Base-by-base conservation (phyloP, 2,113 vertebrate species). In the Ascaphus truei region DNA sequence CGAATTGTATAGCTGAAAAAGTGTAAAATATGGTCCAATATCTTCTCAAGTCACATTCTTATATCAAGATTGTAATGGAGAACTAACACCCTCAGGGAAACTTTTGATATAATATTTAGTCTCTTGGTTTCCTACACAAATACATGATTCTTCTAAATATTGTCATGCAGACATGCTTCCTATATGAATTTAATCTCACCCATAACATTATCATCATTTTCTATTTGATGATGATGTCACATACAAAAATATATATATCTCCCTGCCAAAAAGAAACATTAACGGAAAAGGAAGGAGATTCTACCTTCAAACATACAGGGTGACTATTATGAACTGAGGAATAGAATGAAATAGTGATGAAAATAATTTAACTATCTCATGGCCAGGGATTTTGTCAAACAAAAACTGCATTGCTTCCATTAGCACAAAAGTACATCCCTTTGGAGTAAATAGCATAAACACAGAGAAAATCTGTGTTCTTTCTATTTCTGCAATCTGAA, bases 11-110 rank as follows among this genome's bases (percentile, higher is more conserved):
- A 50, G 67, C 57, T 50, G 67, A 71, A 71, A 71, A 71, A 71
- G 67, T 71, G 57, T 71, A 71, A 71, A 71, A 71, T 71, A 71
- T 71, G 67, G 67, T 71, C 59, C 67, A 71, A 71, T 71, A 71
- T 71, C 67, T 71, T 71, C 67, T 27, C 67, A 60, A 71, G 67
- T 61, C 67, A 71, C 67, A 71, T 71, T 71, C 67, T 61, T 71
- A 71, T 71, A 71, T 71, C 67, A 71, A 71, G 61, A 71, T 71
- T 71, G 57, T 60, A 61, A 71, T 61, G 47, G 56, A 71, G 67
- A 71, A 71, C 67, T 60, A 26, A 71, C 60, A 71, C 56, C 67
- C 33, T 52, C 33, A 60, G 56, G 67, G 57, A 61, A 71, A 71
- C 67, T 71, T 71, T 71, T 71, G 67, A 52, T 71, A 61, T 39